phyloP scores from a whole-genome alignment of 2,888 invertebrate species.

The Trichopria drosophilae region DNA sequence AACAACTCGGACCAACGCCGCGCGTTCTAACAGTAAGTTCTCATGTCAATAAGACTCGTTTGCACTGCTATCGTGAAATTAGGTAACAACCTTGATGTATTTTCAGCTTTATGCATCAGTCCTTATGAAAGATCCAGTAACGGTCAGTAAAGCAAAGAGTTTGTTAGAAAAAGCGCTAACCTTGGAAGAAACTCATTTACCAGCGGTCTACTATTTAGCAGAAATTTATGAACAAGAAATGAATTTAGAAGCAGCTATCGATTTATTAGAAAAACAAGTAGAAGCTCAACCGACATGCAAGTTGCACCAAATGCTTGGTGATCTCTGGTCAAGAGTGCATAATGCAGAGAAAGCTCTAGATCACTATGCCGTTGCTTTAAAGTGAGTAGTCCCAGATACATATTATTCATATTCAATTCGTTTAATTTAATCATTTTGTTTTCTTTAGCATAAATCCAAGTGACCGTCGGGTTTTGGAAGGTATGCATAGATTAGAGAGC shows the following conservation, averaged over 20 bases:
- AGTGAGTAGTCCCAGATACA: constrained; percentile 62
- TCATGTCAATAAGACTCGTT: neutral
- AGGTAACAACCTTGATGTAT: neutral
- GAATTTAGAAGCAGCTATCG: constrained; percentile 69
- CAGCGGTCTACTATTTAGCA: constrained; percentile 73
- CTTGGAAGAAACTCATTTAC: constrained; percentile 71
- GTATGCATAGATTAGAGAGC: constrained; percentile 66
- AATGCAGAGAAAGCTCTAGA: constrained; percentile 72
- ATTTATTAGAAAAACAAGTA: constrained; percentile 69
- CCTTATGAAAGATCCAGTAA: constrained; percentile 68
- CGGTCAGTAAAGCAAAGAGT: constrained; percentile 66
- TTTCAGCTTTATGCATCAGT: constrained; percentile 76
- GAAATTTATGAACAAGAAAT: constrained; percentile 72
- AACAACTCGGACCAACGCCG: constrained; percentile 72
- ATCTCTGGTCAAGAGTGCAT: constrained; percentile 65
- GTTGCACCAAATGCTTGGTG: constrained; percentile 70
- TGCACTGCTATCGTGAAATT: neutral
- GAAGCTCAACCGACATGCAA: constrained; percentile 65
- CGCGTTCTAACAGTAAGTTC: constrained; percentile 71
- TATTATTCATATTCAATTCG: constrained; percentile 4
- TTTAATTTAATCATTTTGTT: constrained; percentile 2
- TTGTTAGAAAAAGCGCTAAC: constrained; percentile 73
- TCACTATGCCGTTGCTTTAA: constrained; percentile 69
- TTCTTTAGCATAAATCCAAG: constrained; percentile 65
- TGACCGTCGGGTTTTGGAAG: constrained; percentile 68